Conservation (phyloP, 2,113 vertebrate species). For the Burhinus bistriatus region DNA sequence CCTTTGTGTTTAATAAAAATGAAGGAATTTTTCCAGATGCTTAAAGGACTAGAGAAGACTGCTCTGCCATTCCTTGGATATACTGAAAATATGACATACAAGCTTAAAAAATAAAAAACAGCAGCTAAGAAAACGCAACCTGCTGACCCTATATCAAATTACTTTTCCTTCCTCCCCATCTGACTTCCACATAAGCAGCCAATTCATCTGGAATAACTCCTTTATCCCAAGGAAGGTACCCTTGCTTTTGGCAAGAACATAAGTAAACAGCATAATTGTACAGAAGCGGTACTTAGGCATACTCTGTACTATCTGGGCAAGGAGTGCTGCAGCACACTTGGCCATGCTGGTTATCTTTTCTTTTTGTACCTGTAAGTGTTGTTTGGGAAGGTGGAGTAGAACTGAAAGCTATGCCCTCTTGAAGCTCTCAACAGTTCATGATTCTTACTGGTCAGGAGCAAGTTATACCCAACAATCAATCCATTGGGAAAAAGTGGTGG, state of each 20-base stretch:
- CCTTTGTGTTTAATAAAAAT: neutral
- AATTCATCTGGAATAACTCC: neutral
- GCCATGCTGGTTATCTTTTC: neutral
- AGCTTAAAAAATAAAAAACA: neutral
- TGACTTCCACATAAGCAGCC: neutral
- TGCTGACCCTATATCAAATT: neutral
- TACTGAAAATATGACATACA: neutral
- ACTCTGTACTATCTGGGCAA: neutral
- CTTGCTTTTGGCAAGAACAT: neutral
- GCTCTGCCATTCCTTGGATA: neutral
- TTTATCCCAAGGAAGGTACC: neutral
- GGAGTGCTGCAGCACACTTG: neutral
- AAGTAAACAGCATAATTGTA: neutral
- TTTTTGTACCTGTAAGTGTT: constrained; percentile 73
- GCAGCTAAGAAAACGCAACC: neutral
- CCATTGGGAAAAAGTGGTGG: constrained; percentile 74
- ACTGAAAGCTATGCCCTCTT: constrained; percentile 72
- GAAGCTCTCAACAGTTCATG: constrained; percentile 61
- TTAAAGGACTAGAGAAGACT: neutral
- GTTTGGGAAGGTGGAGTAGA: constrained; percentile 76
- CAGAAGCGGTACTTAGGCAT: neutral
- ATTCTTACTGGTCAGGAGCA: constrained; percentile 68
- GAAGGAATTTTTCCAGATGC: neutral
- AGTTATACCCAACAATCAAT: constrained; percentile 77
- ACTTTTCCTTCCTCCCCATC: neutral